phyloP scores from a whole-genome alignment of 2,888 invertebrate species.

The Subacronicta megacephala region DNA sequence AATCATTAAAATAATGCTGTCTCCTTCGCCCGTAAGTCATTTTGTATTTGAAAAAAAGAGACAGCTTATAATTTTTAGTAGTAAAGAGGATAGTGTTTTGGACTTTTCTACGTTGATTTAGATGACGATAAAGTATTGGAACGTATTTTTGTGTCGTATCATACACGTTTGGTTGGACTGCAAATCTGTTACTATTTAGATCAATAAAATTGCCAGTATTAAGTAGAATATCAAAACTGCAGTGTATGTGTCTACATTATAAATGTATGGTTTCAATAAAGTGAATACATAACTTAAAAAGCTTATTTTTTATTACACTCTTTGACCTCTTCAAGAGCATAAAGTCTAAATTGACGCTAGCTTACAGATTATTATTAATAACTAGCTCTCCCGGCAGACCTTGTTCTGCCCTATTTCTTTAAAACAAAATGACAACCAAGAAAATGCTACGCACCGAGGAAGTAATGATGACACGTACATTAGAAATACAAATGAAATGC shows the following conservation, averaged over 20 bases:
- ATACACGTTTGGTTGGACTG: conserved; percentile 39
- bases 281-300: conserved; percentile 17
- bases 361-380: too few relatives aligned
- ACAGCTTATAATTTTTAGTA: background rate
- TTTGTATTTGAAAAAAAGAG: background rate
- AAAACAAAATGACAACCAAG: too few relatives aligned
- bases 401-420: too few relatives aligned
- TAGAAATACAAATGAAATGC: too few relatives aligned
- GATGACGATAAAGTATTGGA: conserved; percentile 39
- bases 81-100: conserved; percentile 36
- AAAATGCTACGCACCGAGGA: too few relatives aligned
- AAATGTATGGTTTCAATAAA: conserved; percentile 40
- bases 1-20: background rate
- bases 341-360: too few relatives aligned
- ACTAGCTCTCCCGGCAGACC: too few relatives aligned
- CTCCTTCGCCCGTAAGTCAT: conserved; percentile 1
- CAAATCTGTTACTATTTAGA: conserved; percentile 20
- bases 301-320: conserved; percentile 32
- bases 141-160: conserved; percentile 44
- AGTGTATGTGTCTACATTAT: conserved; percentile 40
- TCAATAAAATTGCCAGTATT: conserved; percentile 44
- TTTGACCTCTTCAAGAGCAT: too few relatives aligned
- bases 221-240: conserved; percentile 30
- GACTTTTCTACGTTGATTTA: conserved; percentile 55
- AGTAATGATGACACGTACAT: too few relatives aligned